A percentile compares a stretch with the other conserved stretches of the same genome.
Conservation (phyloP, 2,888 invertebrate species). For the Dicycla oo region DNA sequence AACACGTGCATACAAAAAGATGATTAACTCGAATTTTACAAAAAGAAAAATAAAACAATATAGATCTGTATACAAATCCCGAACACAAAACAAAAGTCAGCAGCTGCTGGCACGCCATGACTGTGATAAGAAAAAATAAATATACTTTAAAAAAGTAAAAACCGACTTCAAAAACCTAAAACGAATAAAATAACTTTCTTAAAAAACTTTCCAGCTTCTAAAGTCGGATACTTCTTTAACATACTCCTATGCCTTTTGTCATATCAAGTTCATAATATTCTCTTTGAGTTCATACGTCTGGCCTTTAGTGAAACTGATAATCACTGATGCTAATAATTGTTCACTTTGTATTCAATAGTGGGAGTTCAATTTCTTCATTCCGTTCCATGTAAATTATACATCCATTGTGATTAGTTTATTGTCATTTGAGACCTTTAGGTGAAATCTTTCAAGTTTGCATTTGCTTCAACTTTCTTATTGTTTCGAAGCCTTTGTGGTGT, state of each 20-base stretch:
- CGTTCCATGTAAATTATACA: slow-evolving; percentile 56
- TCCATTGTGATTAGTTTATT: slow-evolving; percentile 60
- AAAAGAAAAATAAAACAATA: no score
- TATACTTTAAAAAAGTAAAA: no score
- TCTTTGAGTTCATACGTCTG: no score
- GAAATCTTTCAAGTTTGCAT: slow-evolving; percentile 51
- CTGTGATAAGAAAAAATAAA: no score
- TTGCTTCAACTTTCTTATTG: slow-evolving; percentile 60
- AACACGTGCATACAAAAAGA: no score
- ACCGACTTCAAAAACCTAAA: no score
- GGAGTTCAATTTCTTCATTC: slow-evolving; percentile 61
- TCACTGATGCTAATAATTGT: slow-evolving; percentile 43
- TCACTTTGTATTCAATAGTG: slow-evolving; percentile 54
- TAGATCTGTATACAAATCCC: no score
- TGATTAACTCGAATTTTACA: no score
- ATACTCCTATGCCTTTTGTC: slow-evolving; percentile 13
- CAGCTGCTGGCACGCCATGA: no score
- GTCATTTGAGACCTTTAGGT: slow-evolving; percentile 51
- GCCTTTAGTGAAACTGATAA: slow-evolving; percentile 36
- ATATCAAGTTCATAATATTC: slow-evolving; percentile 26
- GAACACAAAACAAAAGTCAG: no score
- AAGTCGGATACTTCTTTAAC: background rate
- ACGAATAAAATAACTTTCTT: no score
- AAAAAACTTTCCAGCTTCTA: no score
- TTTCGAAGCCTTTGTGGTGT: slow-evolving; percentile 34